These are phyloP conservation scores for Megalops atlanticus DNA, from an alignment of 2,113 vertebrate genomes.

Conservation along the genomic window DNA sequence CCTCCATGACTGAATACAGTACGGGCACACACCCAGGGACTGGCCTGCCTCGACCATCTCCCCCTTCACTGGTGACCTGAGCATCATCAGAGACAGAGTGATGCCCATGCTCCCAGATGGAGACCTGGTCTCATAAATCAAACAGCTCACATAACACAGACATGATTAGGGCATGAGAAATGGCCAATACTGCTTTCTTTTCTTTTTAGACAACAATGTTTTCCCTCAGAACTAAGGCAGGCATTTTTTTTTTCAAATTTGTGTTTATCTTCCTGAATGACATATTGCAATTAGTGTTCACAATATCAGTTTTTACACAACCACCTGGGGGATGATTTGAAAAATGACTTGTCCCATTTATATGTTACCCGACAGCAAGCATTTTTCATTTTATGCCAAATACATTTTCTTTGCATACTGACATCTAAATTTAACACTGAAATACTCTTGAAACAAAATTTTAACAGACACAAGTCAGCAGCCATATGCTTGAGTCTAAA, in stretches of 20 bases:
- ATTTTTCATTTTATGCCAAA: background rate
- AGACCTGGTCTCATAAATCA: background rate
- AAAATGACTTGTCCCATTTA: background rate
- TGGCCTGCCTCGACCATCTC: background rate
- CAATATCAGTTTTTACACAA: background rate
- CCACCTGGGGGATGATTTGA: background rate
- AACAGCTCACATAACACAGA: background rate
- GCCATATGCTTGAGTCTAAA: conserved; percentile 20
- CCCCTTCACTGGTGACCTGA: background rate
- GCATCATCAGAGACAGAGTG: background rate
- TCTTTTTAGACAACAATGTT: no score
- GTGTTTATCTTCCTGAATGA: conserved; percentile 9
- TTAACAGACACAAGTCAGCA: background rate
- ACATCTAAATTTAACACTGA: background rate
- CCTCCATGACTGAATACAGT: conserved; percentile 31
- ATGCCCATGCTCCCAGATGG: background rate
- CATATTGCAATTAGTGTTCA: no score
- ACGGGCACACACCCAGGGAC: background rate
- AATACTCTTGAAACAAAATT: conserved; percentile 1
- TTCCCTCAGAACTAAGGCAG: background rate
- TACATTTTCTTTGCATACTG: background rate
- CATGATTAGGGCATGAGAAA: no score
- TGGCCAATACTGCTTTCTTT: no score
- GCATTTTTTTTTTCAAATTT: background rate
- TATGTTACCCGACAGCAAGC: background rate